These are phyloP conservation scores for Pluvianellus socialis DNA, from an alignment of 2,113 vertebrate species.

Conservation along the genomic window DNA sequence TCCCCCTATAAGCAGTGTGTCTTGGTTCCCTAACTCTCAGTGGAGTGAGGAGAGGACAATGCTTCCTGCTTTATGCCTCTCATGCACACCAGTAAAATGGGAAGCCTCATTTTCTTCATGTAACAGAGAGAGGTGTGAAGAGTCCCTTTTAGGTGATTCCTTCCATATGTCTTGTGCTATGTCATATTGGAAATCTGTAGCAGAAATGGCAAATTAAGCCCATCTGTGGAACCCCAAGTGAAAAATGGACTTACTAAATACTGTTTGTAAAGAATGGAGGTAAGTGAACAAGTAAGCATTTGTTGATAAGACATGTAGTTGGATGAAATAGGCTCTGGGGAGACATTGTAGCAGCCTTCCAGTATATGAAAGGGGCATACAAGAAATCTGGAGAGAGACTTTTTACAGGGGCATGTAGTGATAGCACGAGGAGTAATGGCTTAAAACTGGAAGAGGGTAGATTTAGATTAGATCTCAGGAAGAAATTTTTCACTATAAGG, in stretches of 20 bases:
- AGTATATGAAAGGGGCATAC: too few relatives aligned
- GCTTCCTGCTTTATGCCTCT: not conserved
- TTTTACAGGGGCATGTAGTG: too few relatives aligned
- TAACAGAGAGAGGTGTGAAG: not conserved
- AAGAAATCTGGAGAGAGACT: too few relatives aligned
- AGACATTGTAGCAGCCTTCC: too few relatives aligned
- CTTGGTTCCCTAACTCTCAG: not conserved
- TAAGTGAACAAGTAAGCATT: not conserved
- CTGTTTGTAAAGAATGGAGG: not conserved
- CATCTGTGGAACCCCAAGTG: not conserved
- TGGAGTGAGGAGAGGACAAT: not conserved
- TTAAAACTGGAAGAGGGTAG: too few relatives aligned
- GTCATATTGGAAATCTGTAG: not conserved
- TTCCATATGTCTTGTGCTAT: not conserved
- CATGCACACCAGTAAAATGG: fast-evolving
- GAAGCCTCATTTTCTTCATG: not conserved
- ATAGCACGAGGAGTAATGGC: too few relatives aligned
- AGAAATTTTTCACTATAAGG: too few relatives aligned
- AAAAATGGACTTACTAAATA: not conserved
- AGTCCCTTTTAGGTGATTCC: not conserved
- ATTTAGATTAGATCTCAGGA: too few relatives aligned
- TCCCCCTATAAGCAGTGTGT: not conserved
- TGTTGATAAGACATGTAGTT: not conserved
- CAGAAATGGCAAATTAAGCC: not conserved
- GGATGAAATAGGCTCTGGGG: too few relatives aligned